Base-by-base conservation (phyloP, 1,140 invertebrate genomes). In the Euschistus heros region DNA sequence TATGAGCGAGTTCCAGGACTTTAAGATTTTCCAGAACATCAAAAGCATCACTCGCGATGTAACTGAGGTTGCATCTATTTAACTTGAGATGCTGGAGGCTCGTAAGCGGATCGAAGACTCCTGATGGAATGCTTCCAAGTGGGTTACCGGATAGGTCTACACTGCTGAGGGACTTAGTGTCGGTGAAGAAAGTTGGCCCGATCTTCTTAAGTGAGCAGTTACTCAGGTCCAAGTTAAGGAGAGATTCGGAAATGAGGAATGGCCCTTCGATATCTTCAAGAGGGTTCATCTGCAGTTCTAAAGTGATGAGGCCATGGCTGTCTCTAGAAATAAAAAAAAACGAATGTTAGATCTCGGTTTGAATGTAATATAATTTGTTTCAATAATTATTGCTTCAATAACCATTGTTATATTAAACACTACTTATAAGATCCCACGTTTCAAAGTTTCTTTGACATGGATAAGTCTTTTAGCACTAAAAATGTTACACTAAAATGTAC, bases 121-220 rank as follows among this genome's bases (percentile, higher is more conserved):
- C 80, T 1, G 78, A 75, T 24, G 81, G 78, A 57, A 87, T 76
- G 10, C 71, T 74, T 50, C 74, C 73, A 0, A 88, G 74, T 6
- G 85, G 83, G 74, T 88, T 88, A 55, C 81, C 75, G n/a, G 85
- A 87, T 8, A 88, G 73, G 71, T 87, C 84, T 2, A 87, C 75
- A 20, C 80, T 84, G 33, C 80, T 84, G 33, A 88, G 72, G 22
- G 84, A 78, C 0, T 82, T 83, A 22, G 83, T 78, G 68, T 86
- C 85, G 65, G 80, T 76, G 73, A 88, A 87, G 72, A 88, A 88
- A 54, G 80, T 75, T 13, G 78, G 70, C 68, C 82, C 83, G 61
- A 87, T 77, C 26, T 72, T 73, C 5, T 76, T 75, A 42, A 88
- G 75, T 22, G 80, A 80, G 71, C 84, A 86, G 42, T 77, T 79